A percentile compares a stretch with the other conserved stretches of the same genome.
Conservation (phyloP, 2,888 invertebrate species). For the Eudasyphora cyanicolor region DNA sequence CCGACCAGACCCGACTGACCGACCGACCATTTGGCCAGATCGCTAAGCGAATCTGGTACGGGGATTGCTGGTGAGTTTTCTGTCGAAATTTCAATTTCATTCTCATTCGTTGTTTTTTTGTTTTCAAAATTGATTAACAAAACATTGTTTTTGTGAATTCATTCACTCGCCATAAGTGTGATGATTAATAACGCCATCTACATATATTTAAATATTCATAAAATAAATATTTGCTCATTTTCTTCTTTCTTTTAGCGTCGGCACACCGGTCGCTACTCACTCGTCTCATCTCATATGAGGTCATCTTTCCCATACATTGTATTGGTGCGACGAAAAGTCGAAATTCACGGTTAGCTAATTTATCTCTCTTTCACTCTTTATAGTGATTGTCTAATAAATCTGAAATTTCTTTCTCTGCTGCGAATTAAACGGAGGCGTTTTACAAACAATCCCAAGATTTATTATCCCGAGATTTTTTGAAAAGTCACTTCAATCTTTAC, state of each 20-base stretch:
- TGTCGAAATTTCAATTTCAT: not conserved
- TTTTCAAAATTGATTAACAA: slow-evolving; percentile 3
- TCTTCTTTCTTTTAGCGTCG: not conserved
- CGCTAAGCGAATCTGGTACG: not conserved
- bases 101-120: not conserved
- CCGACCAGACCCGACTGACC: not conserved
- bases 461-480: not conserved
- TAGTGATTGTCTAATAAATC: not conserved
- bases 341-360: not conserved
- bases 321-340: not conserved
- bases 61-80: not conserved
- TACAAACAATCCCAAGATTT: not conserved
- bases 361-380: not conserved
- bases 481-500: not conserved
- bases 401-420: not conserved
- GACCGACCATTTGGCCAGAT: not conserved
- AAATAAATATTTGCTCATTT: not conserved
- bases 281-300: not conserved
- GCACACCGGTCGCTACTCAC: not conserved
- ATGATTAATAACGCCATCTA: slow-evolving; percentile 10
- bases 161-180: not conserved
- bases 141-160: not conserved
- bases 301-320: not conserved
- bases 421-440: not conserved
- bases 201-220: not conserved